Conservation (phyloP, 2,888 invertebrate genomes). For the Andrena camellia region DNA sequence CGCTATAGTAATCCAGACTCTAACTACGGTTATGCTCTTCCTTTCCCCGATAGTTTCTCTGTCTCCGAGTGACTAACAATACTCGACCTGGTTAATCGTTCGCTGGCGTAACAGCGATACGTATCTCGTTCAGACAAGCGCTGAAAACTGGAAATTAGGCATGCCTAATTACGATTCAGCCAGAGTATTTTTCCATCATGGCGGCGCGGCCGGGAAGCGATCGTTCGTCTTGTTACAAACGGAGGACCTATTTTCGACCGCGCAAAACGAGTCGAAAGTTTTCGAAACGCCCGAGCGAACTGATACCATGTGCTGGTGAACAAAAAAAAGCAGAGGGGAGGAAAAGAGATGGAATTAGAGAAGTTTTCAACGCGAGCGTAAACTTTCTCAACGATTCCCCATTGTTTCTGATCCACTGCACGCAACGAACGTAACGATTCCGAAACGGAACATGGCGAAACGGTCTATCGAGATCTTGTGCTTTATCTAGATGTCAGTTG, state of each 20-base stretch:
- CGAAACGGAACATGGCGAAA: constrained; percentile 10
- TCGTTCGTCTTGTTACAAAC: not conserved
- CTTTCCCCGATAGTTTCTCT: constrained; percentile 68
- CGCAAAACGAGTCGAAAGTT: not conserved
- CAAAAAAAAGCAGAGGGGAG: not conserved
- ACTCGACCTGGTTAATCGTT: constrained; percentile 79
- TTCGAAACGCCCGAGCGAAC: not conserved
- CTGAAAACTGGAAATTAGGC: constrained; percentile 76
- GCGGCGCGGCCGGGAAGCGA: not conserved
- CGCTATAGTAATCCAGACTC: constrained; percentile 58
- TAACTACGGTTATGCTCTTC: constrained; percentile 62
- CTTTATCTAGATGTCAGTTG: not conserved
- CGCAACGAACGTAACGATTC: constrained; percentile 11
- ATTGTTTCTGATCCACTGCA: constrained; percentile 35
- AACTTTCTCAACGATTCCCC: constrained; percentile 35
- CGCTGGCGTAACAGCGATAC: constrained; percentile 75
- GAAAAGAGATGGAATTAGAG: constrained; percentile 16
- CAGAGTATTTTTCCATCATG: constrained; percentile 53
- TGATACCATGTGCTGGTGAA: not conserved
- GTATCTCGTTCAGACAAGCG: constrained; percentile 76
- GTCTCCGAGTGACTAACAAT: constrained; percentile 72
- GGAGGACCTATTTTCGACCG: not conserved
- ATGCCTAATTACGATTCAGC: constrained; percentile 73
- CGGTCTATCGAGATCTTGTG: constrained; percentile 10
- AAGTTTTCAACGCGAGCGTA: constrained; percentile 28